Evolutionary conservation across 92 coral and sea anemone genomes (phyloP).

Genomic region (Isaurus tuberculatus): DNA sequence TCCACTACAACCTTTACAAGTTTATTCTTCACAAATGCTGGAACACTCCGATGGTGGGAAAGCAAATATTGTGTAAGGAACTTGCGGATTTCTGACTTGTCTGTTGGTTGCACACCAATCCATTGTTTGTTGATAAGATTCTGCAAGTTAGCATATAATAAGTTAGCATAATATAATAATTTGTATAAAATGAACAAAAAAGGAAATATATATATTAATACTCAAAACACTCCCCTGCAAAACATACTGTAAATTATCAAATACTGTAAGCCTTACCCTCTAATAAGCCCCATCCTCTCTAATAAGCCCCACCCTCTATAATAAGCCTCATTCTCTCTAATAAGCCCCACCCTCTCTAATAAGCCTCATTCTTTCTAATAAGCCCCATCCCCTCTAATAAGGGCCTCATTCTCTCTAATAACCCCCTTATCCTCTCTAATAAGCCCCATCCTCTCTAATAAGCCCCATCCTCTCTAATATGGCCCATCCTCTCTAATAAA

Average conservation of each 20-base stretch:
- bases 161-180: background rate
- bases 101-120: slow-evolving; percentile 88
- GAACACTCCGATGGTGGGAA: slow-evolving; percentile 80
- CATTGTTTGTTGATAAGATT: slow-evolving; percentile 93
- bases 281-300: background rate
- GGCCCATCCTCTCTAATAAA: background rate
- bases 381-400: no score
- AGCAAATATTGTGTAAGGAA: slow-evolving; percentile 85
- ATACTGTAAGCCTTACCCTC: no score
- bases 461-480: no score
- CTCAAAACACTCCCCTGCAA: background rate
- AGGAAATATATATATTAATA: no score
- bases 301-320: background rate
- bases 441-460: no score
- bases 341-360: background rate
- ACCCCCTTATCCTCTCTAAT: no score
- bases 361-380: no score
- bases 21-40: slow-evolving; percentile 87
- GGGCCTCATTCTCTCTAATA: no score
- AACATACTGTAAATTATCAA: background rate
- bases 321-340: background rate
- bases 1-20: slow-evolving; percentile 92
- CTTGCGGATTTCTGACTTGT: slow-evolving; percentile 85
- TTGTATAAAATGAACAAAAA: background rate
- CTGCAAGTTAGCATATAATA: slow-evolving; percentile 37